Percentiles rank a stretch among this genome's conserved stretches.
Conservation (phyloP, 2,888 invertebrate genomes). For the Drosophila barbarae region DNA sequence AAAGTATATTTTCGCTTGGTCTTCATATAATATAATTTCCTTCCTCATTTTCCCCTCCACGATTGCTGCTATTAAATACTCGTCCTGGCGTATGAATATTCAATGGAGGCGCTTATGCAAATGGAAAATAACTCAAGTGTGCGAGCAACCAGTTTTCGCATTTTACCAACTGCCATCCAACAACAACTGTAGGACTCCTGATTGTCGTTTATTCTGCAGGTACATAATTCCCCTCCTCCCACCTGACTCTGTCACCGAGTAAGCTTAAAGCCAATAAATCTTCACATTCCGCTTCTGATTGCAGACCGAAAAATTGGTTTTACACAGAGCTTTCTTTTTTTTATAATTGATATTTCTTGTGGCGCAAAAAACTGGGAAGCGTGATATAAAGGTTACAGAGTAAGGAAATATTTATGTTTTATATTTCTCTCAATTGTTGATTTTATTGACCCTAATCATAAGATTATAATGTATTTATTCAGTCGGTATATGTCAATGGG, state of each 20-base stretch:
- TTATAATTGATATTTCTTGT: slow-evolving; percentile 21
- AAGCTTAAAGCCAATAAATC: slow-evolving; percentile 50
- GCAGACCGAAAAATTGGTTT: slow-evolving; percentile 43
- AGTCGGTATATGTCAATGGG: not conserved
- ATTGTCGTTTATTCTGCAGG: slow-evolving; percentile 16
- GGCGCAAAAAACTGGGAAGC: not conserved
- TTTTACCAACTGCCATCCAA: slow-evolving; percentile 5
- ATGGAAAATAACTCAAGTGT: slow-evolving; percentile 21
- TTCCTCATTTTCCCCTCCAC: not conserved
- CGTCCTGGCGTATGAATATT: slow-evolving; percentile 26
- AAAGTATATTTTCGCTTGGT: not conserved
- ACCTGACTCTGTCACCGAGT: slow-evolving; percentile 53
- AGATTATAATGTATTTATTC: slow-evolving; percentile 14
- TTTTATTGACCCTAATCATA: slow-evolving; percentile 15
- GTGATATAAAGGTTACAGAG: not conserved
- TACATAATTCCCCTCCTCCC: slow-evolving; percentile 11
- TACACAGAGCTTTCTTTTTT: slow-evolving; percentile 33
- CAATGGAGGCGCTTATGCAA: slow-evolving; percentile 30
- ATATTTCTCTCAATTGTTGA: not conserved
- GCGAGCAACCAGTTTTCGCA: slow-evolving; percentile 26
- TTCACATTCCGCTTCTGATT: slow-evolving; percentile 21
- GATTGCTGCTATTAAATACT: slow-evolving; percentile 24
- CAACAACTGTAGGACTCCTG: slow-evolving; percentile 1
- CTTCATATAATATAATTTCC: not conserved
- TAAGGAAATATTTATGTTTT: slow-evolving; percentile 3